Evolutionary conservation across 1,140 invertebrate species (phyloP).

Genomic region (Aphis gossypii): DNA sequence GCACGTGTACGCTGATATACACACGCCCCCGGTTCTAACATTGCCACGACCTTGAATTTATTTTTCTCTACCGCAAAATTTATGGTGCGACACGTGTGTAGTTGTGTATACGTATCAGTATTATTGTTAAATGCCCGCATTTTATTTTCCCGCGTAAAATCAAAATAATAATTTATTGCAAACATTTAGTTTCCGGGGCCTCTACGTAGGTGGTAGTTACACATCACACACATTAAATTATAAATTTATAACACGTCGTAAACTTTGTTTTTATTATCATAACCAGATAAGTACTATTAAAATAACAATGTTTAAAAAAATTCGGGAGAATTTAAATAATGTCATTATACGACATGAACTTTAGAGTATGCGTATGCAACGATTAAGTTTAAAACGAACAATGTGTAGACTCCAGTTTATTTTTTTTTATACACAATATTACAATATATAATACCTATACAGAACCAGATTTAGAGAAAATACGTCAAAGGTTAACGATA

Average conservation of each 20-base stretch:
- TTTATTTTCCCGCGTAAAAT: constrained; percentile 7
- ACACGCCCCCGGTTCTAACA: neutral
- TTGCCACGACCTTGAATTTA: constrained; percentile 4
- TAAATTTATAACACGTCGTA: neutral
- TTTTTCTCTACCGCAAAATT: neutral
- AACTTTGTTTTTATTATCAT: neutral
- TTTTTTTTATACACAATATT: neutral
- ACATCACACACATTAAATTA: neutral
- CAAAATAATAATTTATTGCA: neutral
- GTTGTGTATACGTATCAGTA: neutral
- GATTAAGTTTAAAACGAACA: neutral
- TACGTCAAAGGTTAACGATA: neutral
- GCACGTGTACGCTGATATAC: neutral
- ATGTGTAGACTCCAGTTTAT: neutral
- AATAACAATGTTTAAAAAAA: neutral
- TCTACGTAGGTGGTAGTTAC: neutral
- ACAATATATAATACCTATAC: neutral
- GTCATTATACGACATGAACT: neutral
- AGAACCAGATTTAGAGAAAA: neutral
- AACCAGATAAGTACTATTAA: neutral
- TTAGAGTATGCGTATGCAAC: neutral
- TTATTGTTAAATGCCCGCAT: neutral
- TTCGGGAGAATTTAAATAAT: neutral
- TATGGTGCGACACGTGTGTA: neutral
- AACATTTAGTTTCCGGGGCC: neutral